These are phyloP conservation scores for Oncorhynchus clarkii DNA, from an alignment of 2,113 vertebrate genomes.

Conservation along the genomic window DNA sequence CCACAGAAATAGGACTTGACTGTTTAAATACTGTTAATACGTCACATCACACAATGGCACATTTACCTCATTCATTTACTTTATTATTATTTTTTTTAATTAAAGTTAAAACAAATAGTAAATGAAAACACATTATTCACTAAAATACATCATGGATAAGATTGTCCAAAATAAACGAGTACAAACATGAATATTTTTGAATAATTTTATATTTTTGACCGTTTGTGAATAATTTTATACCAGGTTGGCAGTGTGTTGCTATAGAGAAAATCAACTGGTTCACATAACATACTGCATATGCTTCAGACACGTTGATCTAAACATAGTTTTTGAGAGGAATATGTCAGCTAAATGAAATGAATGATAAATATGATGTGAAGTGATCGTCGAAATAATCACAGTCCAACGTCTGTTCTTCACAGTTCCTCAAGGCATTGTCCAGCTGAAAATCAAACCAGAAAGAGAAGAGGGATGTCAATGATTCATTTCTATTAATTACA, in stretches of 20 bases:
- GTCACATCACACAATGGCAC: neutral
- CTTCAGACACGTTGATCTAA: neutral
- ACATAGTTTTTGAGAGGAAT: neutral
- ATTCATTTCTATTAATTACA: neutral
- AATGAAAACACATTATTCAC: slow-evolving; percentile 21
- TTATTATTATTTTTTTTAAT: slow-evolving; percentile 11
- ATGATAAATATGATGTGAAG: slow-evolving; percentile 14
- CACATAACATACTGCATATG: too few species aligned
- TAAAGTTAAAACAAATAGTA: neutral
- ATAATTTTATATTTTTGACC: neutral
- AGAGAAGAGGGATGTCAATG: slow-evolving; percentile 11
- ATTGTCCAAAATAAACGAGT: slow-evolving; percentile 18
- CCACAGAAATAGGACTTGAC: neutral
- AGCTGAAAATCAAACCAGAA: slow-evolving; percentile 45
- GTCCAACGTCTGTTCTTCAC: slow-evolving; percentile 43
- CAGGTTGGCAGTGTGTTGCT: too few species aligned
- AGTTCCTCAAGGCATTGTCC: slow-evolving; percentile 58
- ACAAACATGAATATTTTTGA: neutral
- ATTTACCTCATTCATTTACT: slow-evolving; percentile 14
- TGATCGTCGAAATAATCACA: neutral
- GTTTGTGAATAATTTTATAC: neutral
- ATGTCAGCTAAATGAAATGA: slow-evolving; percentile 7
- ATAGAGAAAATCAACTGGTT: too few species aligned
- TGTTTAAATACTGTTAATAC: neutral
- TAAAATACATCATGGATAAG: slow-evolving; percentile 13